Conservation (phyloP, 2,113 vertebrate genomes). For the Tyrannus savana region DNA sequence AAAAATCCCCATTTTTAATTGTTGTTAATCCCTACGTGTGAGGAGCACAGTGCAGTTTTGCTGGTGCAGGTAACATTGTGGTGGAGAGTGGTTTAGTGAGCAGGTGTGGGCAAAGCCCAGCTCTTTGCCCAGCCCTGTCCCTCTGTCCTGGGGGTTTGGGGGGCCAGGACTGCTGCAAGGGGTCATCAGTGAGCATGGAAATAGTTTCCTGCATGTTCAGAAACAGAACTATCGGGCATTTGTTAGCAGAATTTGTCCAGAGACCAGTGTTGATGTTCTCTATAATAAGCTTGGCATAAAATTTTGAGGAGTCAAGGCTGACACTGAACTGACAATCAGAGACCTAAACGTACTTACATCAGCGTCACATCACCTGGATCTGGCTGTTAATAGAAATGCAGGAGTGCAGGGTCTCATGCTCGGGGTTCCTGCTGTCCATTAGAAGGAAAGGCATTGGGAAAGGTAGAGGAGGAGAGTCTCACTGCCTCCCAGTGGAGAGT, state of each 20-base stretch:
- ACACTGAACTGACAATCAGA: not conserved
- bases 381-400: not conserved
- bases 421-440: not conserved
- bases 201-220: not conserved
- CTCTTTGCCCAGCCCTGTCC: fast-evolving
- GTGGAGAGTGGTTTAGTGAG: not conserved
- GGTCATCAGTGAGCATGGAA: fast-evolving
- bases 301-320: not conserved
- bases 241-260: not conserved
- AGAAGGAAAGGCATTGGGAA: not conserved
- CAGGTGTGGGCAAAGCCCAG: not conserved
- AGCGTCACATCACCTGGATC: not conserved
- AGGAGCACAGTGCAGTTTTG: not conserved
- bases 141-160: not conserved
- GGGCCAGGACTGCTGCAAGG: not conserved
- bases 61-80: not conserved
- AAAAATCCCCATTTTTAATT: not conserved
- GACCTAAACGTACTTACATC: not conserved
- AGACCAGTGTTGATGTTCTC: not conserved
- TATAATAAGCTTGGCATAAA: not conserved
- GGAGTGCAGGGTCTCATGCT: not conserved
- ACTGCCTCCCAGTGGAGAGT: not conserved
- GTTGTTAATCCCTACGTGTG: not conserved
- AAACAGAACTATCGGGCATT: fast-evolving
- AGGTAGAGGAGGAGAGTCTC: not conserved